Conservation (phyloP, 2,797 vertebrate species). For the Platyrinchus mystaceus region DNA sequence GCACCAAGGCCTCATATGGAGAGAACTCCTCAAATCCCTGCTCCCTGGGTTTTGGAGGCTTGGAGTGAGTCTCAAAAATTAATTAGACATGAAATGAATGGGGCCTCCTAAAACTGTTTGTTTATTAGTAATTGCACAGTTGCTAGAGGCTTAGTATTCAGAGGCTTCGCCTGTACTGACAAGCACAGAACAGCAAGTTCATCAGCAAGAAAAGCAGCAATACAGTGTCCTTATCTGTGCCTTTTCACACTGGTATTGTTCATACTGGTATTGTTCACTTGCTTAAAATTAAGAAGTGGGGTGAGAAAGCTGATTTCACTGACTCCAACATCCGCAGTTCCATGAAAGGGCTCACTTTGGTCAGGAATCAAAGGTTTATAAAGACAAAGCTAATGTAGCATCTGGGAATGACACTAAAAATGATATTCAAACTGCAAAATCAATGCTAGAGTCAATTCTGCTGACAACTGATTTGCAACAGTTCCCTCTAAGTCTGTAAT, state of each 20-base stretch:
- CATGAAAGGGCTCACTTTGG: neutral
- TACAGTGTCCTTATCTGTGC: neutral
- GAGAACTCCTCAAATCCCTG: neutral
- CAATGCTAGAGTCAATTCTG: neutral
- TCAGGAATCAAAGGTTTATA: neutral
- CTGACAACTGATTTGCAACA: neutral
- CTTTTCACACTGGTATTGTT: neutral
- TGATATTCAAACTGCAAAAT: neutral
- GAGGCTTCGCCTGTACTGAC: neutral
- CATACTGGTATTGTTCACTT: neutral
- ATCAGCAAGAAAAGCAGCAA: neutral
- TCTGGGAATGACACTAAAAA: neutral
- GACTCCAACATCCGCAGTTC: neutral
- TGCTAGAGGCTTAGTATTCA: neutral
- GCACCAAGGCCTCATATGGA: neutral
- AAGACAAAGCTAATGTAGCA: neutral
- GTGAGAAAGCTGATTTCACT: neutral
- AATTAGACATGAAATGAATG: neutral
- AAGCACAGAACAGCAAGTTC: neutral
- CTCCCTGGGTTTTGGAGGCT: neutral
- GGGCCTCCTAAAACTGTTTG: neutral
- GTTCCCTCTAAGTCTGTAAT: neutral
- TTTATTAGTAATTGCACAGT: neutral
- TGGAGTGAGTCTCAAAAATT: neutral
- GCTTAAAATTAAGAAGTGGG: neutral